Evolutionary conservation across 1,140 invertebrate species (phyloP).

Genomic region (Calephelis nemesis): DNA sequence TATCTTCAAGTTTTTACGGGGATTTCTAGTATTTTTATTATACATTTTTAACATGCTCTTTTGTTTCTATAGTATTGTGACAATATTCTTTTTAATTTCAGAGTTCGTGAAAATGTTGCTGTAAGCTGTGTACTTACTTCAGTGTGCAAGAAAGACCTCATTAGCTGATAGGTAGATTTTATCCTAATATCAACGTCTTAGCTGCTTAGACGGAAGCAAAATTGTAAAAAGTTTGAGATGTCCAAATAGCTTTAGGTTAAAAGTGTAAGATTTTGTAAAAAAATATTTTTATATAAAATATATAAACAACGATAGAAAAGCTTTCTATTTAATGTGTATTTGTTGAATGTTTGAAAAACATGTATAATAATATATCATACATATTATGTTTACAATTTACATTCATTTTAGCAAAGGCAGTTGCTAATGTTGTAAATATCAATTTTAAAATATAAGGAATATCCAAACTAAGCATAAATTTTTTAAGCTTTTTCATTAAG

Average conservation of each 20-base stretch:
- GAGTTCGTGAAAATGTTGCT: conserved; percentile 83
- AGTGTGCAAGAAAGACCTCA: conserved; percentile 60
- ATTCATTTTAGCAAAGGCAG: not conserved
- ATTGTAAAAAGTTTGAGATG: conserved; percentile 11
- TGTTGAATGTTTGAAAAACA: not conserved
- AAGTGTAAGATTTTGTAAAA: conserved; percentile 8
- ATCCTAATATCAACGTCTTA: not conserved
- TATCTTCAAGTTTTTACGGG: too few species aligned
- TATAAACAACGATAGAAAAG: not conserved
- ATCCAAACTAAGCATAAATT: too few species aligned
- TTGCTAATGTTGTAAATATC: not conserved
- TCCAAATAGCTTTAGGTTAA: conserved; percentile 13
- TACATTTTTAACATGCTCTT: conserved; percentile 24
- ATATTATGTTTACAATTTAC: not conserved
- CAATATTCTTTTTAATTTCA: conserved; percentile 45
- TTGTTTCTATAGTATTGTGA: conserved; percentile 23
- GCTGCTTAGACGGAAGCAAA: conserved; percentile 17
- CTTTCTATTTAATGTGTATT: not conserved
- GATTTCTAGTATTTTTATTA: too few species aligned
- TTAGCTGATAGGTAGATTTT: conserved; percentile 42
- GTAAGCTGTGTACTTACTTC: conserved; percentile 53
- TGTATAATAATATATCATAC: not conserved
- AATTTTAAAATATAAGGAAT: too few species aligned
- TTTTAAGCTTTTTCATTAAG: too few species aligned
- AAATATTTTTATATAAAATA: conserved; percentile 12